phyloP scores from a whole-genome alignment of 2,888 invertebrate species.

The Drosophila mulleri region DNA sequence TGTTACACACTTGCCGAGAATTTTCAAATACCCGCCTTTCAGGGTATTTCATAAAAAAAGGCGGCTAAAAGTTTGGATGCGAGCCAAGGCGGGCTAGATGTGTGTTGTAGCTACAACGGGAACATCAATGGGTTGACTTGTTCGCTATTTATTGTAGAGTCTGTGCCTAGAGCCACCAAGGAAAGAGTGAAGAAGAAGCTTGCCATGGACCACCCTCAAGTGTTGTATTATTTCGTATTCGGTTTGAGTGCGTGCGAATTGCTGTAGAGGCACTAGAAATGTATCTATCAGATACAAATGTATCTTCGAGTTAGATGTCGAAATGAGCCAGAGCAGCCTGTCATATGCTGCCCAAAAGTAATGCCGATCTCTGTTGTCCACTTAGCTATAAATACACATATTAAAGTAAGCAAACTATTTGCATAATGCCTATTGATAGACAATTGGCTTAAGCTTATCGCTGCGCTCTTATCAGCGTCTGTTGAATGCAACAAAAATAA shows the following conservation, averaged over 20 bases:
- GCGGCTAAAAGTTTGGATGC: conserved; percentile 56
- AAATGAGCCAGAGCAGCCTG: conserved; percentile 37
- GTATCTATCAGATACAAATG: conserved; percentile 34
- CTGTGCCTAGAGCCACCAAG: conserved; percentile 19
- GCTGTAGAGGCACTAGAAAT: conserved; percentile 25
- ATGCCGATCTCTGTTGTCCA: conserved; percentile 47
- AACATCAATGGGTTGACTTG: conserved; percentile 68
- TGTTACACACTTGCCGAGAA: neutral
- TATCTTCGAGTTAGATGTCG: conserved; percentile 30
- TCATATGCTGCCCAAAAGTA: conserved; percentile 70
- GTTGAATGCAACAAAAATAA: conserved; percentile 36
- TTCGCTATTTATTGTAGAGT: conserved; percentile 51
- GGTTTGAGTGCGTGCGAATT: conserved; percentile 60
- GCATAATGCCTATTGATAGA: conserved; percentile 46
- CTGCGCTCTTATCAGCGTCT: conserved; percentile 30
- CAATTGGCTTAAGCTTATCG: conserved; percentile 29
- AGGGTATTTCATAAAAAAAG: conserved; percentile 41
- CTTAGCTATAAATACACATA: conserved; percentile 61
- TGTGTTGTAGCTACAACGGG: conserved; percentile 25
- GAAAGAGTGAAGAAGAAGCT: conserved; percentile 3
- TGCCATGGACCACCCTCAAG: conserved; percentile 67
- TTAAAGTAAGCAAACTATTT: conserved; percentile 47
- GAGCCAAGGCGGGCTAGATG: conserved; percentile 60
- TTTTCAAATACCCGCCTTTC: neutral
- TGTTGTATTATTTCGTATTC: conserved; percentile 7